phyloP scores from a whole-genome alignment of 2,888 invertebrate genomes.

The Chaitophorus viminalis region DNA sequence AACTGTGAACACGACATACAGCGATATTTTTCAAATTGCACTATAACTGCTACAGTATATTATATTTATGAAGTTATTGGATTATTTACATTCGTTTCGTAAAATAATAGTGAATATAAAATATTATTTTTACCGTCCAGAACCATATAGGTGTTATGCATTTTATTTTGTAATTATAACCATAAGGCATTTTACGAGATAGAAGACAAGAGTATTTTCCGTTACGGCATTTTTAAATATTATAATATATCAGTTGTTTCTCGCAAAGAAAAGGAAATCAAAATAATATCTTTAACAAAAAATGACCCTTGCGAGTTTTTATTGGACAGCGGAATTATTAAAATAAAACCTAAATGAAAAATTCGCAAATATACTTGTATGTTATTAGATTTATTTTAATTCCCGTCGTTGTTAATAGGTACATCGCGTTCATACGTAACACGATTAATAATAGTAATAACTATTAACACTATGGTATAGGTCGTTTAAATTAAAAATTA shows the following conservation, averaged over 20 bases:
- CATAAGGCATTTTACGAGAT: not conserved
- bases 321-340: slow-evolving; percentile 24
- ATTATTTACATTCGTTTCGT: not conserved
- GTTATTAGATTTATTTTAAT: slow-evolving; percentile 16
- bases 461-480: too few species aligned
- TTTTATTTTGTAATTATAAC: not conserved
- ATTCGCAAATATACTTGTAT: not conserved
- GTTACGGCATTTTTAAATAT: not conserved
- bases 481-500: not conserved
- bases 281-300: not conserved
- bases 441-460: not conserved
- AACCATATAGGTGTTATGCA: not conserved
- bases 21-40: not conserved
- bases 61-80: too few species aligned
- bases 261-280: not conserved
- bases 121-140: not conserved
- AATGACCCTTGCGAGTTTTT: not conserved
- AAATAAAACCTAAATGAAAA: not conserved
- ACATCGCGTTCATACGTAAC: too few species aligned
- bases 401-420: not conserved
- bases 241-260: not conserved
- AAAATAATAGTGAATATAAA: not conserved
- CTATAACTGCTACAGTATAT: too few species aligned
- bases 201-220: not conserved
- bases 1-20: not conserved